Conservation (phyloP, 2,888 invertebrate species). For the Volucella bombylans region DNA sequence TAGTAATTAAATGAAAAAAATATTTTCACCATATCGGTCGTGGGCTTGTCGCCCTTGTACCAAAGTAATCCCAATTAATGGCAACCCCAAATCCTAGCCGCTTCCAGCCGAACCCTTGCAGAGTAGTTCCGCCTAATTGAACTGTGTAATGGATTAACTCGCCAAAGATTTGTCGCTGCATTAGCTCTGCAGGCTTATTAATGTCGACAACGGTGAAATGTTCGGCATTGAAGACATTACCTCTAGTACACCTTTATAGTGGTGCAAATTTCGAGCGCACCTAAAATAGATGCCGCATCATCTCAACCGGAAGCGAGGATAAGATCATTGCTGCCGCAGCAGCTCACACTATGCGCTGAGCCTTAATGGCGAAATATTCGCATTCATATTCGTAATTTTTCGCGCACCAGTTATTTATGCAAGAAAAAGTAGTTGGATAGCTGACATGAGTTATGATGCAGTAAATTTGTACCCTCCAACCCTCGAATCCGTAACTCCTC, state of each 20-base stretch:
- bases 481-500: background rate
- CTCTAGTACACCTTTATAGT: constrained; percentile 30
- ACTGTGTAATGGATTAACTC: constrained; percentile 37
- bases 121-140: constrained; percentile 36
- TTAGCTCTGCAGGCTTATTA: constrained; percentile 50
- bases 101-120: background rate
- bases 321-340: constrained; percentile 9
- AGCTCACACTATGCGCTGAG: background rate
- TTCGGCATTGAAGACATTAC: constrained; percentile 14
- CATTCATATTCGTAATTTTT: background rate
- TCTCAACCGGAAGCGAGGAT: background rate
- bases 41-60: constrained; percentile 6
- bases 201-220: constrained; percentile 13
- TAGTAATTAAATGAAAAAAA: constrained; percentile 23
- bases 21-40: background rate
- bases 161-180: constrained; percentile 43
- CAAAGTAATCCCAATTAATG: background rate
- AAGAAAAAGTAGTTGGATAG: constrained; percentile 42
- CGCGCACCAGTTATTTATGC: constrained; percentile 39
- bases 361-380: constrained; percentile 47
- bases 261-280: too few species aligned
- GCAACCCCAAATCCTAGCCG: background rate
- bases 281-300: background rate
- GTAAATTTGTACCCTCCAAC: constrained; percentile 40
- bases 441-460: constrained; percentile 69